Evolutionary conservation across 1,140 invertebrate species (phyloP).

Genomic region (Drosophila equinoxialis): DNA sequence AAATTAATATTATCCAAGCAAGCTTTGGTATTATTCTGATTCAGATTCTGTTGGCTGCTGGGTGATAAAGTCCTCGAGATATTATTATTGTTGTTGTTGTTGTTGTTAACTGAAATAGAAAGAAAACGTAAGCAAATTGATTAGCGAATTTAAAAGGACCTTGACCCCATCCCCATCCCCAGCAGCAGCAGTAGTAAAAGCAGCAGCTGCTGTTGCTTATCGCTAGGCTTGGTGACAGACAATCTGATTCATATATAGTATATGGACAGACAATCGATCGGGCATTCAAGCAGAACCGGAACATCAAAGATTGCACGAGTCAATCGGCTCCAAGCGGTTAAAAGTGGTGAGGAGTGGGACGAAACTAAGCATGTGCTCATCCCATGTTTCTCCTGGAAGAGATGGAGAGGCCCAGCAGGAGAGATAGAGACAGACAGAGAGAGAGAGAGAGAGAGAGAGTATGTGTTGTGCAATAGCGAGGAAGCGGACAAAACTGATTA

Average conservation of each 20-base stretch:
- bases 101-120: constrained; percentile 45
- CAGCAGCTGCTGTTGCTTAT: constrained; percentile 34
- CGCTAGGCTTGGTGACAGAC: constrained; percentile 42
- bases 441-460: background rate
- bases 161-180: constrained; percentile 45
- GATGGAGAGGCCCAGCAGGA: background rate
- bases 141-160: constrained; percentile 41
- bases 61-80: constrained; percentile 27
- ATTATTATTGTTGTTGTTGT: constrained; percentile 34
- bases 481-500: background rate
- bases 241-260: background rate
- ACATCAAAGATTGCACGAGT: constrained; percentile 20
- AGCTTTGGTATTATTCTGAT: constrained; percentile 56
- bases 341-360: background rate
- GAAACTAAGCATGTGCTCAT: constrained; percentile 1
- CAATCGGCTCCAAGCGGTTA: constrained; percentile 36
- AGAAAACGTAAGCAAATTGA: constrained; percentile 16
- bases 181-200: constrained; percentile 21
- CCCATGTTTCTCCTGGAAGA: background rate
- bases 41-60: constrained; percentile 13
- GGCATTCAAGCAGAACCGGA: constrained; percentile 31
- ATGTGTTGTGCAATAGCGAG: background rate
- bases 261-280: constrained; percentile 7
- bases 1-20: constrained; percentile 59
- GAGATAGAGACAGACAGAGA: background rate